phyloP scores from a whole-genome alignment of 1,140 invertebrate species.

The Tetramorium alpestre region DNA sequence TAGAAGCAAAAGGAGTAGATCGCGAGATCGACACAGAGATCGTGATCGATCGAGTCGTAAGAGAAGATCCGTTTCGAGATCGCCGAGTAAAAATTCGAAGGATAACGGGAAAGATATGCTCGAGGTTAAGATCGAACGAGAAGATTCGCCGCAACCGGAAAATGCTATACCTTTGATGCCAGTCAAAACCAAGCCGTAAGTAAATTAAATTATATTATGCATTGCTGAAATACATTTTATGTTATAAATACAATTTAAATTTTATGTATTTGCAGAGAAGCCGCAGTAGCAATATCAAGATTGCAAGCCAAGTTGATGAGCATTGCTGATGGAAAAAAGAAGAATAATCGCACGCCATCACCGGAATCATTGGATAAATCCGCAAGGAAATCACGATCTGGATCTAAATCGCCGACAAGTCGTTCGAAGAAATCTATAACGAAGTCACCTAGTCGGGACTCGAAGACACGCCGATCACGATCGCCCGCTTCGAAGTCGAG shows the following conservation, averaged over 20 bases:
- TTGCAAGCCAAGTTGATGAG: constrained; percentile 88
- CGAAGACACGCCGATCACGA: constrained; percentile 76
- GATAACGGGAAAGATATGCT: constrained; percentile 80
- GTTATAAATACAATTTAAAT: constrained; percentile 18
- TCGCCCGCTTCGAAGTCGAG: constrained; percentile 74
- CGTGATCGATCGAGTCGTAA: constrained; percentile 84
- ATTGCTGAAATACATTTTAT: neutral
- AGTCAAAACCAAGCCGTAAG: constrained; percentile 84
- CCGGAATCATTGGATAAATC: constrained; percentile 75
- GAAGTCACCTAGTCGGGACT: constrained; percentile 77
- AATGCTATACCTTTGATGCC: constrained; percentile 83
- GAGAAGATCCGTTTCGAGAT: constrained; percentile 81
- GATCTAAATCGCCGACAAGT: constrained; percentile 81
- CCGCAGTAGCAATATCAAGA: constrained; percentile 86
- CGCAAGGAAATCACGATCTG: constrained; percentile 80
- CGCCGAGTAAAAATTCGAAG: constrained; percentile 82
- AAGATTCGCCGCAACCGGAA: constrained; percentile 82
- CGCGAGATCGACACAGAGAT: constrained; percentile 84
- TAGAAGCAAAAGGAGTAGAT: constrained; percentile 85
- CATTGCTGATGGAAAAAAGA: constrained; percentile 86
- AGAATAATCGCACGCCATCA: constrained; percentile 83
- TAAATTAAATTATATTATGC: constrained; percentile 31
- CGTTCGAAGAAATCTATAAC: constrained; percentile 76
- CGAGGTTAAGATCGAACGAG: constrained; percentile 81
- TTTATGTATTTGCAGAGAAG: constrained; percentile 79